Conservation (phyloP, 2,888 invertebrate genomes). For the Unio pictorum region DNA sequence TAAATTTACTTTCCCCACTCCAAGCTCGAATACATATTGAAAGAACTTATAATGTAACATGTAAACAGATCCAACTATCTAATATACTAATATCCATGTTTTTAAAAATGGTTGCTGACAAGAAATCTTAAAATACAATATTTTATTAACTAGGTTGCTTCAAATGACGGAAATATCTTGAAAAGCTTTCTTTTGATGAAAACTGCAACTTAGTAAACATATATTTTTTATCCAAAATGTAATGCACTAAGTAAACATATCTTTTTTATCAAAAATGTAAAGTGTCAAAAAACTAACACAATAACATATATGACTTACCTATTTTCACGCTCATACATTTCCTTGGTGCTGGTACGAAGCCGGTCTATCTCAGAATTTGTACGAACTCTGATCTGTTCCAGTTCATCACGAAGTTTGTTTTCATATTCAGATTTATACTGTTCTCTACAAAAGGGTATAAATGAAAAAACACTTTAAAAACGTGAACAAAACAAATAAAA, state of each 20-base stretch:
- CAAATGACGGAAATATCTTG: no score
- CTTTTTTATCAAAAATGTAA: neutral
- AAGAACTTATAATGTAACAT: no score
- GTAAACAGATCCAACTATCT: no score
- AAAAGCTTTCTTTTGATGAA: neutral
- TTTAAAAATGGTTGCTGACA: no score
- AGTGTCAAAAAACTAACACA: neutral
- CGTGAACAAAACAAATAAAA: neutral
- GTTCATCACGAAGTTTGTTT: slow-evolving; percentile 64
- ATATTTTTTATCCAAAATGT: neutral
- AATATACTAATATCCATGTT: no score
- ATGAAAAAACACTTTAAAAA: neutral
- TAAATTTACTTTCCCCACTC: no score
- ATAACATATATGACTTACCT: slow-evolving; percentile 41
- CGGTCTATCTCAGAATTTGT: slow-evolving; percentile 70
- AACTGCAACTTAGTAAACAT: neutral
- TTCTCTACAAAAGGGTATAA: slow-evolving; percentile 53
- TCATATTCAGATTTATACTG: slow-evolving; percentile 71
- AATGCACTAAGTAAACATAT: neutral
- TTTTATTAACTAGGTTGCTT: no score
- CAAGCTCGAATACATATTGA: no score
- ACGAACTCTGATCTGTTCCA: slow-evolving; percentile 64
- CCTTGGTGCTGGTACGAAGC: slow-evolving; percentile 65
- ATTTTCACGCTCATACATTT: slow-evolving; percentile 71
- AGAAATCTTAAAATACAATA: no score